Conservation (phyloP, 2,797 vertebrate genomes). For the Xenentodon cancila region DNA sequence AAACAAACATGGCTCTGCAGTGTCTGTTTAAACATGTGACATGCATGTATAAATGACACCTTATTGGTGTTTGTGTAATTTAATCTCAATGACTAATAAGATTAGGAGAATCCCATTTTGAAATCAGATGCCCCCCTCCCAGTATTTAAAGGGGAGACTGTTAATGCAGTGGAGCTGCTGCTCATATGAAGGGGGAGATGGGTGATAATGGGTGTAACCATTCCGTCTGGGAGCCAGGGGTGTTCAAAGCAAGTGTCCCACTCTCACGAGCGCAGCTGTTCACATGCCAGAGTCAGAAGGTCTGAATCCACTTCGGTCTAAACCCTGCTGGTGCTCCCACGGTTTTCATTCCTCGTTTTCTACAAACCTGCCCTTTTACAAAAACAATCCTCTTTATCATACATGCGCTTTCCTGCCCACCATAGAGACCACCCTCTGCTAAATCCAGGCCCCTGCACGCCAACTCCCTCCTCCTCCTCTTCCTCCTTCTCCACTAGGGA, state of each 20-base stretch:
- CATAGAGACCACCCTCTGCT: constrained; percentile 69
- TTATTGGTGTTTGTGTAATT: constrained; percentile 54
- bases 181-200: constrained; percentile 22
- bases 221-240: constrained; percentile 84
- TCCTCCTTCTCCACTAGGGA: constrained; percentile 53
- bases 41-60: constrained; percentile 20
- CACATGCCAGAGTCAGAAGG: constrained; percentile 74
- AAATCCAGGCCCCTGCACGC: constrained; percentile 40
- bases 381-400: constrained; percentile 46
- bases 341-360: constrained; percentile 59
- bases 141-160: constrained; percentile 64
- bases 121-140: constrained; percentile 63
- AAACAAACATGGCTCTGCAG: not conserved
- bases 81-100: constrained; percentile 70
- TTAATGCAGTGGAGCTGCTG: constrained; percentile 83
- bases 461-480: not conserved
- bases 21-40: constrained; percentile 13
- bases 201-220: constrained; percentile 86
- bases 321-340: constrained; percentile 57
- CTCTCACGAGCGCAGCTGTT: constrained; percentile 77
- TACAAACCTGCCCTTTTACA: constrained; percentile 66
- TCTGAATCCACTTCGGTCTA: constrained; percentile 74
- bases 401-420: constrained; percentile 62
- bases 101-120: constrained; percentile 73
- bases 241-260: constrained; percentile 58